Evolutionary conservation across 2,113 vertebrate species (phyloP), one percentile per base, ranked within the genome.

Genomic region (Gasterosteus nipponicus): DNA sequence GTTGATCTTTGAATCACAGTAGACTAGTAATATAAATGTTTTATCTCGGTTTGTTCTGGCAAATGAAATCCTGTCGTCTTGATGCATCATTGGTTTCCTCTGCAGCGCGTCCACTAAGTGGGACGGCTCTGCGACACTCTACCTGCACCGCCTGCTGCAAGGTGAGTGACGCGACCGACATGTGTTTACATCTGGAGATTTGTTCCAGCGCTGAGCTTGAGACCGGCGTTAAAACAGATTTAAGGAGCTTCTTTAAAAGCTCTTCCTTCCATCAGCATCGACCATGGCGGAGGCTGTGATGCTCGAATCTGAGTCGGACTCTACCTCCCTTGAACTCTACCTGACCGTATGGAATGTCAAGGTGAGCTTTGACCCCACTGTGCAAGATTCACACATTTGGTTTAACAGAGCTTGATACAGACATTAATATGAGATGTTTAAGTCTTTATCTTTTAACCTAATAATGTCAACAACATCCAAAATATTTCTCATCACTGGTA

Each of bases 81-180:
- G 5, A 63, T 31, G n/a, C 42, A 33, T 44, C 31, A 15, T 66
- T 60, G 10, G 63, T 73, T 33, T 69, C 19, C 61, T 75, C 88
- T 90, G 26, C 87, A 99, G 98, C 35, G 93, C 93, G 1, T 89
- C 95, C 44, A 81, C 67, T 63, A 90, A 85, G 38, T 99, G 98
- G 97, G 97, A 99, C 87, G 88, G 82, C 78, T 96, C 98, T 62
- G 96, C 97, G 65, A 86, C 94, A 11, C 85, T 89, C 8, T 96
- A 97, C 87, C 94, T 99, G 58, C 93, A 93, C 82, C 94, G 90
- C 14, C 92, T 97, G 51, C 76, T 97, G 1, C 87, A 92, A 90
- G 96, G 98, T 98, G 92, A 91, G 77, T 29, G 22, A 0, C 31
- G 10, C 10, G 0, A 5, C 19, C 22, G 11, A 47, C 0, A 15